These are phyloP conservation scores for Trachelus stipa DNA, from an alignment of 2,888 invertebrate species.

Conservation along the genomic window DNA sequence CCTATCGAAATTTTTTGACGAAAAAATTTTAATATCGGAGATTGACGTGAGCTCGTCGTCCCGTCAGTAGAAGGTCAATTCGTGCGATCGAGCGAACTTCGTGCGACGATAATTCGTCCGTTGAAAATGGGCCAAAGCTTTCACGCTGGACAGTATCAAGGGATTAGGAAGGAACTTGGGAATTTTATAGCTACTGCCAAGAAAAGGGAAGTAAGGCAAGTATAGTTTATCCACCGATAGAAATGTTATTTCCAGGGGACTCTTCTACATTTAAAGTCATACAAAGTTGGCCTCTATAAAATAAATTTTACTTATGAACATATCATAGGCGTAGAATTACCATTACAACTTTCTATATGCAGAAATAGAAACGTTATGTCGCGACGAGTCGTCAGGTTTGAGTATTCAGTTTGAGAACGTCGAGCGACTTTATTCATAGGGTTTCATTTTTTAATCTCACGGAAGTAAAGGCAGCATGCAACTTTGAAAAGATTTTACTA, in stretches of 20 bases:
- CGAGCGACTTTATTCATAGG: not conserved
- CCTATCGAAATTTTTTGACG: not conserved
- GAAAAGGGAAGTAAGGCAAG: not conserved
- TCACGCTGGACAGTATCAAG: not conserved
- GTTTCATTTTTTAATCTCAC: not conserved
- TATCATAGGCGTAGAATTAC: not conserved
- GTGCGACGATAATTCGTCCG: not conserved
- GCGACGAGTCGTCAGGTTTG: not conserved
- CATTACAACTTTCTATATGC: not conserved
- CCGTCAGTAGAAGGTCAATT: not conserved
- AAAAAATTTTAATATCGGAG: not conserved
- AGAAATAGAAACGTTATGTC: not conserved
- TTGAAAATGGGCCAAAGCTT: not conserved
- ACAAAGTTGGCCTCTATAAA: not conserved
- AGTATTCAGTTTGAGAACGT: not conserved
- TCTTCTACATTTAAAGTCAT: not conserved
- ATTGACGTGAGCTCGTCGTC: not conserved
- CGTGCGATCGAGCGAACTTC: not conserved
- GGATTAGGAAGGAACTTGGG: not conserved
- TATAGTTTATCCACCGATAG: not conserved
- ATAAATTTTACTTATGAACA: not conserved
- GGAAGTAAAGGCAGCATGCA: not conserved
- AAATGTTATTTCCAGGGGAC: not conserved
- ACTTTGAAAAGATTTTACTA: not conserved
- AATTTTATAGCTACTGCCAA: not conserved